Evolutionary conservation across 2,113 vertebrate genomes (phyloP).

Genomic region (Turdus rufiventris): DNA sequence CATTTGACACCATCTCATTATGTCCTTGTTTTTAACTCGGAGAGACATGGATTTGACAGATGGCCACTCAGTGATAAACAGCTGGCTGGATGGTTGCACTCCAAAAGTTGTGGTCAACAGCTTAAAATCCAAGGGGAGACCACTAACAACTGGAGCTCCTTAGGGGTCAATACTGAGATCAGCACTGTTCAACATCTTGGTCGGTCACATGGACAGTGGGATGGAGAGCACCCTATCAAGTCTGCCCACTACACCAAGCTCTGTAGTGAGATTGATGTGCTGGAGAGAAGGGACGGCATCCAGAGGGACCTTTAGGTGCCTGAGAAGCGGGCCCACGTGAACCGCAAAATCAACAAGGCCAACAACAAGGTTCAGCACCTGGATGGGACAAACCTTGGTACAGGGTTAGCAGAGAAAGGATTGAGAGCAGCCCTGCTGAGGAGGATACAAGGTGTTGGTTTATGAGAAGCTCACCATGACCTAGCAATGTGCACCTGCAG

Average conservation of each 20-base stretch:
- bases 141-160: neutral
- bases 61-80: neutral
- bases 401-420: neutral
- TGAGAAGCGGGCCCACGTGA: accelerated
- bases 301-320: neutral
- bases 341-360: neutral
- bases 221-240: neutral
- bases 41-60: neutral
- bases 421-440: neutral
- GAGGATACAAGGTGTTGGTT: neutral
- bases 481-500: neutral
- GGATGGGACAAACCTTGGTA: neutral
- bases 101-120: neutral
- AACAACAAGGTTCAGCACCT: neutral
- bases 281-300: neutral
- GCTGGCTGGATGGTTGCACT: neutral
- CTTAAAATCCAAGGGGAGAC: neutral
- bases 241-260: neutral
- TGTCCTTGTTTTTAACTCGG: accelerated
- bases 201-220: neutral
- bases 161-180: neutral
- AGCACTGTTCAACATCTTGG: neutral
- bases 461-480: neutral
- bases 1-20: accelerated
- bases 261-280: accelerated